These are phyloP conservation scores for Zaprionus capensis DNA, from an alignment of 1,140 invertebrate species.

Conservation along the genomic window DNA sequence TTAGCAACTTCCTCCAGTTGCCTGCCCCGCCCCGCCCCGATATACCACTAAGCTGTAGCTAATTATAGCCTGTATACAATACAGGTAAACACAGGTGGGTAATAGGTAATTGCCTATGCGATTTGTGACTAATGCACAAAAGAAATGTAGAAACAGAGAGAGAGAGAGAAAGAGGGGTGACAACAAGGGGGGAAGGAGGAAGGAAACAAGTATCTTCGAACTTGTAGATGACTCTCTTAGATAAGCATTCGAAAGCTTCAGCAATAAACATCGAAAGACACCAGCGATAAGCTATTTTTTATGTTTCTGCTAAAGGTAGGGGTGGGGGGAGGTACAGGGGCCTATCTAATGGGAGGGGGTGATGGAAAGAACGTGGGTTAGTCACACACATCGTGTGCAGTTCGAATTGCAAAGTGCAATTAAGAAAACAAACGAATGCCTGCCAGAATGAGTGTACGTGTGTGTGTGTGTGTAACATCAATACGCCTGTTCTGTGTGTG, in stretches of 20 bases:
- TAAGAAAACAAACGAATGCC: not conserved
- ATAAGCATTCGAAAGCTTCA: not conserved
- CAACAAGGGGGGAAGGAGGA: too few relatives aligned
- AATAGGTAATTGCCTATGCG: not conserved
- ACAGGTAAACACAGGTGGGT: conserved; percentile 6
- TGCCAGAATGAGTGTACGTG: not conserved
- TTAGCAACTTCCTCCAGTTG: not conserved
- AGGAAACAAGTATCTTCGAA: not conserved
- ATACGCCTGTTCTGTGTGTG: not conserved
- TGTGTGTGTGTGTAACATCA: not conserved
- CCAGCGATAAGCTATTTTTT: not conserved
- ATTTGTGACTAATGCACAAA: conserved; percentile 10
- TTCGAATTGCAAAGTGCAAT: not conserved
- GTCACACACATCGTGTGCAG: not conserved
- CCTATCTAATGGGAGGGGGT: not conserved
- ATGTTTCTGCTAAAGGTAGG: not conserved
- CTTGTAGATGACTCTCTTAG: conserved; percentile 8
- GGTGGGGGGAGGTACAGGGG: not conserved
- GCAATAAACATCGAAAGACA: not conserved
- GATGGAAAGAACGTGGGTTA: not conserved
- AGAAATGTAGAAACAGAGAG: not conserved
- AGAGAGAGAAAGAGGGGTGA: not conserved
- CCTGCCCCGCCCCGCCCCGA: too few relatives aligned
- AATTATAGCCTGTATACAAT: not conserved
- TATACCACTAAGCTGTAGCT: not conserved